Conservation (phyloP, 1,140 invertebrate genomes). For the Microplitis mediator region DNA sequence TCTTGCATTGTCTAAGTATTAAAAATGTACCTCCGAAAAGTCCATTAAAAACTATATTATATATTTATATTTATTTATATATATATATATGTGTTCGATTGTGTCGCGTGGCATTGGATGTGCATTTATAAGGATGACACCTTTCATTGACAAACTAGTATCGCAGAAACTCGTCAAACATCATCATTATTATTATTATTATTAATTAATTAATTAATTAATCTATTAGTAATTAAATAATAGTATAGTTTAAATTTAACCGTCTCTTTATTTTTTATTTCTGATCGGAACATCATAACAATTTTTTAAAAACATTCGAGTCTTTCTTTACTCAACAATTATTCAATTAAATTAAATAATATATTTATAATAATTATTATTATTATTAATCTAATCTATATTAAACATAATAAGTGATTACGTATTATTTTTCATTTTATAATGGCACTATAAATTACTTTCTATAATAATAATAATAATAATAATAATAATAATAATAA, state of each 20-base stretch:
- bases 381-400: constrained; percentile 44
- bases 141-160: constrained; percentile 28
- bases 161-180: constrained; percentile 26
- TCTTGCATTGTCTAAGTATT: constrained; percentile 20
- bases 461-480: constrained; percentile 40
- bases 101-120: constrained; percentile 36
- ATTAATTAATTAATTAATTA: constrained; percentile 19
- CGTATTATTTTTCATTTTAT: constrained; percentile 34
- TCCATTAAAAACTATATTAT: constrained; percentile 17
- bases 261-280: no score
- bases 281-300: no score
- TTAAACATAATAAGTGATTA: constrained; percentile 32
- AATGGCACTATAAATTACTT: constrained; percentile 60
- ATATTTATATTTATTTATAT: background rate
- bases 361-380: constrained; percentile 37
- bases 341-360: no score
- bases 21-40: constrained; percentile 18
- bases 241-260: background rate
- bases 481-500: no score
- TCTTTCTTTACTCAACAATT: no score
- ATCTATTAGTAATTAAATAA: constrained; percentile 6
- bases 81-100: constrained; percentile 26
- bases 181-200: constrained; percentile 30
- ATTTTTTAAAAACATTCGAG: no score
- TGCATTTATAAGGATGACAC: constrained; percentile 35